phyloP scores from a whole-genome alignment of 2,888 invertebrate species.

The Brenthis daphne region DNA sequence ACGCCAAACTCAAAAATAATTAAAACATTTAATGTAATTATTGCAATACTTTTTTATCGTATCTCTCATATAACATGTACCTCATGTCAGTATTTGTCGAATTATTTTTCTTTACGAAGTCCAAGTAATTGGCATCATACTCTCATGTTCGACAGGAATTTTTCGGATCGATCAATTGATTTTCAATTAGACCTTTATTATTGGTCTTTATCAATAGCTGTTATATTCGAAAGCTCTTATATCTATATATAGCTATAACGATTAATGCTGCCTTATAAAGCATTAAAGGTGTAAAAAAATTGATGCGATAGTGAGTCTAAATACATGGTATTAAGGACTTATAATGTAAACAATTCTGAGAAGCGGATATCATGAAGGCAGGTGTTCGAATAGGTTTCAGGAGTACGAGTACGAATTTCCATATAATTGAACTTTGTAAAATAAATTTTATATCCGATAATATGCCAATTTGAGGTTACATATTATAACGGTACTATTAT shows the following conservation, averaged over 20 bases:
- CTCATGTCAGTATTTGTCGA: neutral
- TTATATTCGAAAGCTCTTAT: too few relatives aligned
- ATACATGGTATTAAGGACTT: too few relatives aligned
- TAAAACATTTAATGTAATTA: slow-evolving; percentile 9
- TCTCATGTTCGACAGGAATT: slow-evolving; percentile 23
- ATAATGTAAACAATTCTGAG: too few relatives aligned
- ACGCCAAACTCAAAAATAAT: neutral
- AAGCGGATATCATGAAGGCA: too few relatives aligned
- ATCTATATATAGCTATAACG: neutral
- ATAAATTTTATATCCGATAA: too few relatives aligned
- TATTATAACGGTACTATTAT: too few relatives aligned
- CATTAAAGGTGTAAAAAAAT: too few relatives aligned
- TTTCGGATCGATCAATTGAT: slow-evolving; percentile 8
- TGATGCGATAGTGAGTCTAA: too few relatives aligned
- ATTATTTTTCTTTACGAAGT: slow-evolving; percentile 18
- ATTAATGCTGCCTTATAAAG: neutral
- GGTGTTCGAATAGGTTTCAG: too few relatives aligned
- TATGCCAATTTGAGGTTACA: too few relatives aligned
- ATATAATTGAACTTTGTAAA: too few relatives aligned
- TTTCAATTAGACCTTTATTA: slow-evolving; percentile 2
- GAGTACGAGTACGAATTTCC: too few relatives aligned
- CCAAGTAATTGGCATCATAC: slow-evolving; percentile 27
- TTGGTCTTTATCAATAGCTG: neutral
- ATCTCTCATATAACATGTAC: slow-evolving; percentile 1
- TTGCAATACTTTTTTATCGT: neutral